Evolutionary conservation across 1,140 invertebrate species (phyloP), one percentile per base, ranked within the genome.

Genomic region (Helicorthomorpha holstii): DNA sequence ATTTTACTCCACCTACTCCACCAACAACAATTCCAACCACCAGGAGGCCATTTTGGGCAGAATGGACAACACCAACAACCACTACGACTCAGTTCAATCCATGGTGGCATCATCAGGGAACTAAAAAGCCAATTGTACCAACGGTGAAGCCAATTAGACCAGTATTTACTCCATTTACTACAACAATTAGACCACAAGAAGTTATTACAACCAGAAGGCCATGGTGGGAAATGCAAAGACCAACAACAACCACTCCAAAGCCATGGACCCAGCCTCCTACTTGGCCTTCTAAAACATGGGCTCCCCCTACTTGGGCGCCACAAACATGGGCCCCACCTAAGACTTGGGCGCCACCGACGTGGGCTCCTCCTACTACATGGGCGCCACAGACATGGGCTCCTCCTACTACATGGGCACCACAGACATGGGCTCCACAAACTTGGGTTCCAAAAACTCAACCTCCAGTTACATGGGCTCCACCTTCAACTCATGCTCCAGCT

Each of bases 11-110:
- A 46, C 19, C 19, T 12, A 46, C 19, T 44, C 3, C 4, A 52
- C 50, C 50, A 7, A 21, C 7, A 44, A 47, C 44, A 21, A 45
- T 52, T 48, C 50, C 50, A 34, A 34, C 29, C 29, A 34, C 7
- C 7, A 7, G 29, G 29, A 7, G 16, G 16, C 29, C 29, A 34
- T 16, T 16, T 34, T 34, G 29, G 29, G 29, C 7, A 34, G 29
- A 34, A 34, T 34, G 29, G 29, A 34, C 29, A 7, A 7, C 29
- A 34, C 7, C 29, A 34, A 34, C 29, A 34, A 34, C 29, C 7
- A 34, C 29, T 16, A 7, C 7, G 7, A 7, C n/a, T n/a, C n/a
- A n/a, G n/a, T n/a, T n/a, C n/a, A n/a, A n/a, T n/a, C n/a, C n/a
- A n/a, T n/a, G n/a, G n/a, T n/a, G n/a, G n/a, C n/a, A n/a, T n/a